Conservation (phyloP, 1,140 invertebrate genomes). For the Pseudoatta argentina region DNA sequence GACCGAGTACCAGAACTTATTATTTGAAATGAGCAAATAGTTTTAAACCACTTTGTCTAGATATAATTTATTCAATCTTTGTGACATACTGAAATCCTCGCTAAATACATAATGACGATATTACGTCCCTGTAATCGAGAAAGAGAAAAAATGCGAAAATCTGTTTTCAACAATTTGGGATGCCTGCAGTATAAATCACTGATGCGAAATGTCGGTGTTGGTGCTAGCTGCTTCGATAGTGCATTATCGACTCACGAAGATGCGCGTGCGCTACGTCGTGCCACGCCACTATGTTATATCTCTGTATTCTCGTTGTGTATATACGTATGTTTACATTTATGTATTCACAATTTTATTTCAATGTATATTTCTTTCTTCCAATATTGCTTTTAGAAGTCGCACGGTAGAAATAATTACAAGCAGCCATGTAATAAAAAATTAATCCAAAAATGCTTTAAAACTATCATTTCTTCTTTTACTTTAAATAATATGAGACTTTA, state of each 20-base stretch:
- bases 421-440: background rate
- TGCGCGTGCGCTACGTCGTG: slow-evolving; percentile 65
- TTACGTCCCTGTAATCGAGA: background rate
- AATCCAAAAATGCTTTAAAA: background rate
- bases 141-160: background rate
- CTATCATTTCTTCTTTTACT: background rate
- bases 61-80: background rate
- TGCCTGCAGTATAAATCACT: slow-evolving; percentile 38
- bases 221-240: slow-evolving; percentile 67
- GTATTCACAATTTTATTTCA: background rate
- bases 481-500: slow-evolving; percentile 3
- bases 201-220: slow-evolving; percentile 56
- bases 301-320: background rate
- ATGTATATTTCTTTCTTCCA: background rate
- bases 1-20: no score
- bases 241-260: slow-evolving; percentile 70
- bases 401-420: background rate
- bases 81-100: background rate
- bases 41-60: background rate
- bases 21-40: no score
- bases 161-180: background rate
- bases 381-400: background rate
- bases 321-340: background rate
- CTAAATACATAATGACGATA: background rate
- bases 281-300: background rate